Evolutionary conservation across 2,113 vertebrate genomes (phyloP).

Genomic region (Scatophagus argus): DNA sequence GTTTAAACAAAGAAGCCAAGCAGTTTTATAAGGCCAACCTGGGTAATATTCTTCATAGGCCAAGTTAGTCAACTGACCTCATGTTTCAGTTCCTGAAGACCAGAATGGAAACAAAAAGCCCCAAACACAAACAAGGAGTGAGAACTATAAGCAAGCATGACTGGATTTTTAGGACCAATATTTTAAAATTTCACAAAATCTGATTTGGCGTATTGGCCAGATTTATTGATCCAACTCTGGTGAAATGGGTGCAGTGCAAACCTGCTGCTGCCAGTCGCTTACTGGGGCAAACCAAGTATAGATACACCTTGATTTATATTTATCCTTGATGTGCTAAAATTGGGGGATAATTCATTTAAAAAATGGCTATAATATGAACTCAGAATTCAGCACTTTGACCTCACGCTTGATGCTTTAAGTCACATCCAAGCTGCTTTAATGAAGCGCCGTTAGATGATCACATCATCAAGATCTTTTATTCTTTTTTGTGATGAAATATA

Average conservation of each 20-base stretch:
- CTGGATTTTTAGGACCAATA: not conserved
- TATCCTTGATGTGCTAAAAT: not conserved
- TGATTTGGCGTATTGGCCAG: not conserved
- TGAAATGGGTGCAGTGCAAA: not conserved
- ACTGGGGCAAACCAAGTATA: not conserved
- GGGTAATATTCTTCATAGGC: not conserved
- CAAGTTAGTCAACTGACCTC: conserved; percentile 34
- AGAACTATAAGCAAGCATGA: not conserved
- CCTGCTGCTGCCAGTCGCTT: not conserved
- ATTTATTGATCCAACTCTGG: not conserved
- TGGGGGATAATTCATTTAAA: too few species aligned
- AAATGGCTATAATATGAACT: too few species aligned
- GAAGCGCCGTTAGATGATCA: too few species aligned
- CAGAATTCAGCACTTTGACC: too few species aligned
- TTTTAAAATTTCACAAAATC: not conserved
- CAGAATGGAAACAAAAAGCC: not conserved
- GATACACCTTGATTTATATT: not conserved
- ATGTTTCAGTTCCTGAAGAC: conserved; percentile 22
- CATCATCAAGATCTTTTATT: too few species aligned
- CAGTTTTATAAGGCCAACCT: not conserved
- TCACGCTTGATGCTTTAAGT: too few species aligned
- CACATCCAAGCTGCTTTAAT: too few species aligned
- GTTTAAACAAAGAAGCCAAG: not conserved
- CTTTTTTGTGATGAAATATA: too few species aligned
- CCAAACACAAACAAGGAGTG: not conserved